Percentiles rank a stretch among this genome's conserved stretches.
These are phyloP conservation scores for Diglossa cyanea DNA, from an alignment of 2,797 vertebrate species.

Conservation along the genomic window DNA sequence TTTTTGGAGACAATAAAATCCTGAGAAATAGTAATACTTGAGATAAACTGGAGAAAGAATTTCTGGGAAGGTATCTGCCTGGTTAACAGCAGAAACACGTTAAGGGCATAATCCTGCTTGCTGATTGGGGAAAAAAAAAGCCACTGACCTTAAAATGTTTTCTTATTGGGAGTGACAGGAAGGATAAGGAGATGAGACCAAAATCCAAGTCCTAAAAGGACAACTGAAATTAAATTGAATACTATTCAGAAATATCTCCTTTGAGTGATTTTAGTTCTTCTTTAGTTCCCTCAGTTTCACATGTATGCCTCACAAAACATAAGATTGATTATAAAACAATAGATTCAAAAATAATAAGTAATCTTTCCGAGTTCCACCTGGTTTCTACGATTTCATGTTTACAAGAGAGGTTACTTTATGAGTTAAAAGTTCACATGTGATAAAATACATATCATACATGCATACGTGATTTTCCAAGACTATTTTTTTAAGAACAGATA, in stretches of 20 bases:
- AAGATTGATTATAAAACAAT: background rate
- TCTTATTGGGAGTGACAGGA: background rate
- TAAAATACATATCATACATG: background rate
- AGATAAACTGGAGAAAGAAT: background rate
- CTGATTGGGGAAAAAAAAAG: background rate
- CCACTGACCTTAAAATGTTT: background rate
- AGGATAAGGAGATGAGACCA: background rate
- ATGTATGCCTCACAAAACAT: background rate
- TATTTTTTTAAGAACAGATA: background rate
- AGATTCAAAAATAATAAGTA: background rate
- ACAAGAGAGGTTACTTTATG: background rate
- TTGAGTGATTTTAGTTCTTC: background rate
- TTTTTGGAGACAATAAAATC: background rate
- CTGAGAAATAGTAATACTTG: background rate
- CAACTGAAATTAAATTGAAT: background rate
- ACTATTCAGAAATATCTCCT: background rate
- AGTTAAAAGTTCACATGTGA: background rate
- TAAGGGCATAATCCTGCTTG: background rate
- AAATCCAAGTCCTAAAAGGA: background rate
- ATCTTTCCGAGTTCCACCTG: background rate
- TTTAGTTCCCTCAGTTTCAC: background rate
- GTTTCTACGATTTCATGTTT: background rate
- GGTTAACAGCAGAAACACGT: background rate
- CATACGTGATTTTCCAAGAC: rapidly evolving
- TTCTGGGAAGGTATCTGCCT: background rate